These are phyloP conservation scores for Apoderus coryli DNA, from an alignment of 2,888 invertebrate species.

Conservation along the genomic window DNA sequence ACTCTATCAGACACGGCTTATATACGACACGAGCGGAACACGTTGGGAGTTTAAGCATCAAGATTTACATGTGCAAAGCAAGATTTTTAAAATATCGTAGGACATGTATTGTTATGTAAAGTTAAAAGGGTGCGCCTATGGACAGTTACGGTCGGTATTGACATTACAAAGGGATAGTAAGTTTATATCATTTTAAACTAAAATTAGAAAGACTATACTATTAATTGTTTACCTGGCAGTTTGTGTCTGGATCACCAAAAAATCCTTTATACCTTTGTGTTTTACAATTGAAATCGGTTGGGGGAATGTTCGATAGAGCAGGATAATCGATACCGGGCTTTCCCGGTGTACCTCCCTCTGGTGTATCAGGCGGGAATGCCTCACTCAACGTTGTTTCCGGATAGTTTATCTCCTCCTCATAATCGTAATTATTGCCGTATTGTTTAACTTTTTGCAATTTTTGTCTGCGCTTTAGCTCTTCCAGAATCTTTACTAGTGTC, in stretches of 20 bases:
- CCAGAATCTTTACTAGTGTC: conserved; percentile 60
- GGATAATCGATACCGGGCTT: conserved; percentile 71
- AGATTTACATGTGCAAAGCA: conserved; percentile 1
- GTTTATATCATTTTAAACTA: too few species aligned
- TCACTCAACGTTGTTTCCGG: conserved; percentile 9
- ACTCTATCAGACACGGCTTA: too few species aligned
- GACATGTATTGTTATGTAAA: too few species aligned
- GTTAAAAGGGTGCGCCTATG: too few species aligned
- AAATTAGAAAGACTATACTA: too few species aligned
- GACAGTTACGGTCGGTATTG: too few species aligned
- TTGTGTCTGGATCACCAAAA: conserved; percentile 76
- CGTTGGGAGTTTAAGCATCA: too few species aligned
- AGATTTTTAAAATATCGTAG: not conserved
- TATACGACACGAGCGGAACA: too few species aligned
- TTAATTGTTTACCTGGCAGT: conserved; percentile 61
- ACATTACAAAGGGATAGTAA: too few species aligned
- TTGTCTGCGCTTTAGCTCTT: conserved; percentile 45
- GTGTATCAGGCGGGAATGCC: conserved; percentile 30
- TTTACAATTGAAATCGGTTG: conserved; percentile 66
- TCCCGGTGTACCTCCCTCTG: conserved; percentile 47
- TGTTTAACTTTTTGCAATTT: conserved; percentile 13
- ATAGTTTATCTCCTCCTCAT: too few species aligned
- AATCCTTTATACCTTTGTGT: conserved; percentile 80
- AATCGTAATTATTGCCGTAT: not conserved
- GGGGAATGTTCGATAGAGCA: conserved; percentile 56